A percentile compares a stretch with the other conserved stretches of the same genome.
phyloP scores from a whole-genome alignment of 2,888 invertebrate genomes.

The Lepidocyrtoides sp. region DNA sequence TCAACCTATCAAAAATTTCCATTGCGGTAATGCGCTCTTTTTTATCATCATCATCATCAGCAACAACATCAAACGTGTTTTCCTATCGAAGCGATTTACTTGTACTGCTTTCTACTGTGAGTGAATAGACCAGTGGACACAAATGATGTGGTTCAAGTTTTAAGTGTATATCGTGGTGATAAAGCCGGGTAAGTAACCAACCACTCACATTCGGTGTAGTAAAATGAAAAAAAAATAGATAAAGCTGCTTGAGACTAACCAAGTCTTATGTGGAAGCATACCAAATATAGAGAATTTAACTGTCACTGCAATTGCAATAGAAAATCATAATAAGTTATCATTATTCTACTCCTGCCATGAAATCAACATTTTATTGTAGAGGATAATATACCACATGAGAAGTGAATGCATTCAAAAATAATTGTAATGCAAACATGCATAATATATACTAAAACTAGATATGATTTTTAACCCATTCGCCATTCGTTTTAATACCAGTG shows the following conservation, averaged over 20 bases:
- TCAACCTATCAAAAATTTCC: conserved; percentile 62
- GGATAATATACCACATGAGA: not conserved
- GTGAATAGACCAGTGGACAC: not conserved
- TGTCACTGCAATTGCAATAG: conserved; percentile 64
- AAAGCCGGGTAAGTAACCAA: too few species aligned
- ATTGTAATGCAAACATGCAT: not conserved
- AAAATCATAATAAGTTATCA: conserved; percentile 66
- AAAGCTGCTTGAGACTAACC: conserved; percentile 71
- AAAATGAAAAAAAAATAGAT: conserved; percentile 50
- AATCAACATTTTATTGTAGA: conserved; percentile 75
- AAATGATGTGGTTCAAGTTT: conserved; percentile 11
- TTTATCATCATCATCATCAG: too few species aligned
- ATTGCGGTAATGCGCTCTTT: conserved; percentile 3
- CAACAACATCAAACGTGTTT: conserved; percentile 34
- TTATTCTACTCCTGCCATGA: conserved; percentile 55
- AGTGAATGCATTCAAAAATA: not conserved
- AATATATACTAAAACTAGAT: not conserved
- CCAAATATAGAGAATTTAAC: conserved; percentile 68
- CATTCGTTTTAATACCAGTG: conserved; percentile 1
- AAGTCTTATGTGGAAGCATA: conserved; percentile 22
- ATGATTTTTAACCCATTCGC: not conserved
- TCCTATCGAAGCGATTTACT: not conserved
- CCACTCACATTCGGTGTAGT: not conserved
- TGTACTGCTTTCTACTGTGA: not conserved
- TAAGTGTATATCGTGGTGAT: conserved; percentile 16